Evolutionary conservation across 2,113 vertebrate genomes (phyloP).

Genomic region (Ammodytes dubius): DNA sequence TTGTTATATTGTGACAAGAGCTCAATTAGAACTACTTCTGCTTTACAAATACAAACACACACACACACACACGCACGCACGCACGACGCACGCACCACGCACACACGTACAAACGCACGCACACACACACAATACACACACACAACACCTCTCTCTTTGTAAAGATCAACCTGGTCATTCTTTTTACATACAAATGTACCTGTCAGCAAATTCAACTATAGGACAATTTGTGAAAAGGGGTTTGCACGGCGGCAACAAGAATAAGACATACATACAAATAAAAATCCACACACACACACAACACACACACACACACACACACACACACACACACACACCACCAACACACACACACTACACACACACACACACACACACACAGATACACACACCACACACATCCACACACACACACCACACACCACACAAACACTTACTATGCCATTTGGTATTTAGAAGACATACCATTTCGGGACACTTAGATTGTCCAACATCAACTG

Average conservation of each 20-base stretch:
- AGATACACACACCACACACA: neutral
- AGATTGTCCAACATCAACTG: too few relatives aligned
- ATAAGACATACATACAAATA: too few relatives aligned
- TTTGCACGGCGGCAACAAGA: too few relatives aligned
- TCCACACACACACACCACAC: neutral
- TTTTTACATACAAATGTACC: too few relatives aligned
- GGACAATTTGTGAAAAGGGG: too few relatives aligned
- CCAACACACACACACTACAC: constrained; percentile 4
- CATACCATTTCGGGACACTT: too few relatives aligned
- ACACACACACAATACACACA: neutral
- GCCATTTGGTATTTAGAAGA: too few relatives aligned
- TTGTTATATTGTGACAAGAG: neutral
- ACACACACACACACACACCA: neutral
- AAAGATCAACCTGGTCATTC: too few relatives aligned
- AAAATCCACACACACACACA: neutral
- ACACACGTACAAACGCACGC: neutral
- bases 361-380: constrained; percentile 1
- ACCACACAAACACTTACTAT: neutral
- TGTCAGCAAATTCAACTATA: too few relatives aligned
- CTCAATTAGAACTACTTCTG: neutral
- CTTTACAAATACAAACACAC: neutral
- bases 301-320: neutral
- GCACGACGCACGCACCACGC: neutral
- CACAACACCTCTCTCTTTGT: neutral
- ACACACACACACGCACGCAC: neutral